Conservation (phyloP, 2,888 invertebrate genomes). For the Lissonota sp. region DNA sequence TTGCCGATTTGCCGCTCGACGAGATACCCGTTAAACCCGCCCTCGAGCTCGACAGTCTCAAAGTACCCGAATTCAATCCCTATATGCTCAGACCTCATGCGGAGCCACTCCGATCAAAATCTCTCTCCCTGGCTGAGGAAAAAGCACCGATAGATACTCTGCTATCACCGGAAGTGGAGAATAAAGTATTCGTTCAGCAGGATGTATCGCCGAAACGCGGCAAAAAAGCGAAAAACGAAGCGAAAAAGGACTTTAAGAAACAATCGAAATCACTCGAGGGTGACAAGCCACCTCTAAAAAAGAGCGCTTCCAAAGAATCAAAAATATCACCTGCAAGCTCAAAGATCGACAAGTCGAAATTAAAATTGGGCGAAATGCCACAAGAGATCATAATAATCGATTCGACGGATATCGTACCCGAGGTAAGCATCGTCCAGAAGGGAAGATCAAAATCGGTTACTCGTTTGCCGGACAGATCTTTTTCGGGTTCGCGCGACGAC, state of each 20-base stretch:
- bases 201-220: slow-evolving; percentile 80
- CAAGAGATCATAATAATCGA: slow-evolving; percentile 83
- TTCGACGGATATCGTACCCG: slow-evolving; percentile 80
- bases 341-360: slow-evolving; percentile 81
- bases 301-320: slow-evolving; percentile 77
- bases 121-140: slow-evolving; percentile 81
- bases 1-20: slow-evolving; percentile 81
- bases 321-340: slow-evolving; percentile 76
- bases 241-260: slow-evolving; percentile 82
- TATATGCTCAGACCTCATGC: slow-evolving; percentile 81
- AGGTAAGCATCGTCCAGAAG: slow-evolving; percentile 82
- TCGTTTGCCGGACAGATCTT: slow-evolving; percentile 77
- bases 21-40: slow-evolving; percentile 81
- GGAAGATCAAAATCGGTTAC: slow-evolving; percentile 81
- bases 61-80: slow-evolving; percentile 82
- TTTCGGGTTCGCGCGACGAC: slow-evolving; percentile 77
- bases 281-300: slow-evolving; percentile 81
- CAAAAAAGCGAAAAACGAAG: slow-evolving; percentile 76
- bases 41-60: slow-evolving; percentile 80
- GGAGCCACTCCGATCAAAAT: slow-evolving; percentile 81
- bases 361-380: slow-evolving; percentile 82
- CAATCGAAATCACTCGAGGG: slow-evolving; percentile 82
- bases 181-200: slow-evolving; percentile 79
- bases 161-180: slow-evolving; percentile 81
- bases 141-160: slow-evolving; percentile 82